phyloP scores from a whole-genome alignment of 2,888 invertebrate species.

The Nebria salina region DNA sequence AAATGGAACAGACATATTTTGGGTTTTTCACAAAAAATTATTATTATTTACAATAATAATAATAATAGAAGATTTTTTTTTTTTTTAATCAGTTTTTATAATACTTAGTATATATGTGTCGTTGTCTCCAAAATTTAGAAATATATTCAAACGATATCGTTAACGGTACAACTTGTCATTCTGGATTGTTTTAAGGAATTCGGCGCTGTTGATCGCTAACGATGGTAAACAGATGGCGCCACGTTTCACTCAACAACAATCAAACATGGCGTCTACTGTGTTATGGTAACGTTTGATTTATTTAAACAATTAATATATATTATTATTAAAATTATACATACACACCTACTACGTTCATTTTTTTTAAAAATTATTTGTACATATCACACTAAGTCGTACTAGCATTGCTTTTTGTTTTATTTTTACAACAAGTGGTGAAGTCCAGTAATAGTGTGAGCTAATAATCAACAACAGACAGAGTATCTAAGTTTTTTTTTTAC shows the following conservation, averaged over 20 bases:
- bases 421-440: slow-evolving; percentile 53
- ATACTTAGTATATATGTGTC: slow-evolving; percentile 60
- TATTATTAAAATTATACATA: slow-evolving; percentile 36
- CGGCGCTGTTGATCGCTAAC: slow-evolving; percentile 45
- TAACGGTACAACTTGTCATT: slow-evolving; percentile 33
- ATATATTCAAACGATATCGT: slow-evolving; percentile 38
- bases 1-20: slow-evolving; percentile 26
- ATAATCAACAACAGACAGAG: slow-evolving; percentile 54
- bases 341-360: slow-evolving; percentile 54
- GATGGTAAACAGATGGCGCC: slow-evolving; percentile 25
- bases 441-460: slow-evolving; percentile 42
- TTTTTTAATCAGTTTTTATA: slow-evolving; percentile 47
- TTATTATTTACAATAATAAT: slow-evolving; percentile 46
- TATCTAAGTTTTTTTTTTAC: slow-evolving; percentile 21
- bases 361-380: slow-evolving; percentile 48
- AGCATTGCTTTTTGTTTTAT: slow-evolving; percentile 62
- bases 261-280: slow-evolving; percentile 31
- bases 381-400: slow-evolving; percentile 59
- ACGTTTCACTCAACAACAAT: neutral
- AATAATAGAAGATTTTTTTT: slow-evolving; percentile 25
- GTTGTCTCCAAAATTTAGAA: slow-evolving; percentile 59
- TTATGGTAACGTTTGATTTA: slow-evolving; percentile 47
- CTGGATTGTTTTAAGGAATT: slow-evolving; percentile 31
- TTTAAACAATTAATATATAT: slow-evolving; percentile 37
- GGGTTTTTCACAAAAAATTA: slow-evolving; percentile 30